Conservation (phyloP, 2,797 vertebrate species). For the Falco cherrug region DNA sequence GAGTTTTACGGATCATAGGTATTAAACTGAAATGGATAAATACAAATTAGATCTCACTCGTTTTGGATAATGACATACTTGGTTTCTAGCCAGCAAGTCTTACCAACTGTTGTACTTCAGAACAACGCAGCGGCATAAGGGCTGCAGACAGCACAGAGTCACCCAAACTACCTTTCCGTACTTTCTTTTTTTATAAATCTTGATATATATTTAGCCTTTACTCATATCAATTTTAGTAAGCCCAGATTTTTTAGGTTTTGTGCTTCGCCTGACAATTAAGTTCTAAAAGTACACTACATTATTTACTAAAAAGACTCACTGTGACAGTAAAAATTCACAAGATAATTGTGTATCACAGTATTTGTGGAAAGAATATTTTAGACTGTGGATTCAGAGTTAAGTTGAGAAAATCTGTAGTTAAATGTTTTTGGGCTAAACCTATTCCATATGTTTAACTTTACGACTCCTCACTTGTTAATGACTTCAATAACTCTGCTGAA, state of each 20-base stretch:
- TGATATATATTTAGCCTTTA: background rate
- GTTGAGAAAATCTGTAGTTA: background rate
- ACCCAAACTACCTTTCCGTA: background rate
- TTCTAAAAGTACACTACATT: background rate
- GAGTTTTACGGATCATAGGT: background rate
- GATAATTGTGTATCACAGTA: background rate
- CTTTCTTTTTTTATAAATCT: background rate
- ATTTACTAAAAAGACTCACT: background rate
- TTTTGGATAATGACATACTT: background rate
- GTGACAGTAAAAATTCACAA: background rate
- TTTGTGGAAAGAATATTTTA: background rate
- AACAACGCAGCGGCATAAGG: background rate
- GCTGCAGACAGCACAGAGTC: background rate
- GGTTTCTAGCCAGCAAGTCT: background rate
- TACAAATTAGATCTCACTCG: background rate
- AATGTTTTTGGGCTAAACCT: background rate
- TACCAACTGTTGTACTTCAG: background rate
- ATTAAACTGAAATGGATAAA: no score
- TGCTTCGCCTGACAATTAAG: background rate
- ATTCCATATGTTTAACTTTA: background rate
- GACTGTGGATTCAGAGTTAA: background rate
- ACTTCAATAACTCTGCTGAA: conserved; percentile 5
- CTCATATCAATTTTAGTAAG: background rate
- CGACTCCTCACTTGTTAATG: background rate
- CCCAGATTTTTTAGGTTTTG: background rate